Evolutionary conservation across 2,797 vertebrate genomes (phyloP), one percentile per base, ranked within the genome.

Genomic region (Cygnus olor): DNA sequence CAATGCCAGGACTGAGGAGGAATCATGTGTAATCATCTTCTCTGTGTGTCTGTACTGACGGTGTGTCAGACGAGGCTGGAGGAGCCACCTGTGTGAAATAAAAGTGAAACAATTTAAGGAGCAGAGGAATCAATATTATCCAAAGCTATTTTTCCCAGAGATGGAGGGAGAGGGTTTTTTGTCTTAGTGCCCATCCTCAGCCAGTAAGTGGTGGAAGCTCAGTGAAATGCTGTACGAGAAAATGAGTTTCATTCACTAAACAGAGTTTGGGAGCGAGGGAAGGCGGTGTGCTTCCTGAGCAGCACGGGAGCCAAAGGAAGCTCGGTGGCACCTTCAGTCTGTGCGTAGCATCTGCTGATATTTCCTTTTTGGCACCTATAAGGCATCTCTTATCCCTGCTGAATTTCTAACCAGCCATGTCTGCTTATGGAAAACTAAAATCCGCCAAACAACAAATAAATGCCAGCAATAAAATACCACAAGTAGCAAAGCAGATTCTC

Each of bases 291-390:
- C 56, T 85, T 80, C 81, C 81, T 42, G 2, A 90, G 76, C 53
- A 90, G 36, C 84, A 68, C 0, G 4, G 54, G 89, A 82, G 83
- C 25, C n/a, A 71, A 56, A 2, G 9, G 54, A 72, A 92, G 60
- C 64, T 85, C 68, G 51, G 79, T 53, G 64, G 64, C 80, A 88
- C 85, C 80, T 94, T 84, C 11, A 58, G 80, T 53, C 86, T 89
- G 88, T 40, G 49, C 5, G 19, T 11, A 11, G 78, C 70, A 64
- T 66, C 85, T 86, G 60, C 63, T 51, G 28, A 10, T 42, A 8
- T 32, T 74, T 91, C n/a, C 42, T 28, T 86, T 82, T 63, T 80
- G 78, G 90, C 73, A 54, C 42, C 72, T 68, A 8, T 12, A 11
- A 36, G 78, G 82, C 54, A 20, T 53, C 77, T 53, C 8, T 89